Evolutionary conservation across 2,888 invertebrate species (phyloP).

Genomic region (Pollenia amentaria): DNA sequence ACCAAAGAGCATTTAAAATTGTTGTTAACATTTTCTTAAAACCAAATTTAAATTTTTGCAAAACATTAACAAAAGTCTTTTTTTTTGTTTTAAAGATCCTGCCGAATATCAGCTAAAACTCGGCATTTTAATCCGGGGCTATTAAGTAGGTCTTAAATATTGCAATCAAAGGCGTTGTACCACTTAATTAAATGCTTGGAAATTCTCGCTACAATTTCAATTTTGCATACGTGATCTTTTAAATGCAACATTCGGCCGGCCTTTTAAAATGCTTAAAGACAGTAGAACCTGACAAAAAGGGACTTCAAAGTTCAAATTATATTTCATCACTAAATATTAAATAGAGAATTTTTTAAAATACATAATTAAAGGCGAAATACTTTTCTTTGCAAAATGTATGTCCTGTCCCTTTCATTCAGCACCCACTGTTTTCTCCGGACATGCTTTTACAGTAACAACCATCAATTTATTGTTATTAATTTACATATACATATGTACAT

Average conservation of each 20-base stretch:
- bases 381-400: too few species aligned
- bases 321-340: too few species aligned
- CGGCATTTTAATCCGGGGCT: too few species aligned
- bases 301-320: neutral
- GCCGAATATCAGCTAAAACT: too few species aligned
- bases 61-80: too few species aligned
- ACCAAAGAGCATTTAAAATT: too few species aligned
- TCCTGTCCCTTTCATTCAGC: neutral
- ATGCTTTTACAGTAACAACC: conserved; percentile 27
- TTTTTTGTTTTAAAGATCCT: too few species aligned
- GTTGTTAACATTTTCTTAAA: too few species aligned
- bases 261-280: neutral
- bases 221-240: conserved; percentile 57
- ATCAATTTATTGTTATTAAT: conserved; percentile 44
- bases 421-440: conserved; percentile 7
- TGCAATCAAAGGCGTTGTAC: neutral
- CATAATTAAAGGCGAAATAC: too few species aligned
- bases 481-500: too few species aligned
- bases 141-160: neutral
- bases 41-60: too few species aligned
- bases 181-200: neutral
- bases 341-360: too few species aligned
- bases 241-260: conserved; percentile 31
- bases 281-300: neutral
- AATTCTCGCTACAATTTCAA: neutral